Evolutionary conservation across 64 coral and sea anemone species (phyloP).

Genomic region (Montipora efflorescens): DNA sequence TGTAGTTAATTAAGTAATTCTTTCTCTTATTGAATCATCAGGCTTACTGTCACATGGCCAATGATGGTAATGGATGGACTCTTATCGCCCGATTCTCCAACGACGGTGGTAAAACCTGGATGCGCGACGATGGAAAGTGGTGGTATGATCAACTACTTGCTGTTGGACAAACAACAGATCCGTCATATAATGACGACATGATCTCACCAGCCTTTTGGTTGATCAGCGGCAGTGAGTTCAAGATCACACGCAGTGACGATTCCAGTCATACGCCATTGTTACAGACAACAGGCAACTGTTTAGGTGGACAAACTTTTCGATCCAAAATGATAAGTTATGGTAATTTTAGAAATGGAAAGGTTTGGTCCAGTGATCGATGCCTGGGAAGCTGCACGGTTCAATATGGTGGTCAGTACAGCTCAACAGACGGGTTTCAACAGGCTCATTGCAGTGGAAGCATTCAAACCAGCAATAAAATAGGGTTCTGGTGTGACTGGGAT

Average conservation of each 20-base stretch:
- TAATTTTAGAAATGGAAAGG: too few relatives aligned
- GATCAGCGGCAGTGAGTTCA: neutral
- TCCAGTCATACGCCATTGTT: too few relatives aligned
- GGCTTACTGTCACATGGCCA: conserved; percentile 6
- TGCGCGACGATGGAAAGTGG: conserved; percentile 11
- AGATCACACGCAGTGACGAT: neutral
- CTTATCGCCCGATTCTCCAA: conserved; percentile 36
- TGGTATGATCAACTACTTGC: conserved; percentile 3
- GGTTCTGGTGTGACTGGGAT: conserved; percentile 17
- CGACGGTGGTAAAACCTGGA: neutral
- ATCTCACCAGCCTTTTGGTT: conserved; percentile 6
- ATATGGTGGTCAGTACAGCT: neutral
- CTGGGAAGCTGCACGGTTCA: conserved; percentile 2
- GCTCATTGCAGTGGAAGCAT: neutral
- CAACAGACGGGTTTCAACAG: neutral
- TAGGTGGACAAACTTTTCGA: too few relatives aligned
- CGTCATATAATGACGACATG: neutral
- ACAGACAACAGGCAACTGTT: too few relatives aligned
- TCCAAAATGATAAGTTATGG: too few relatives aligned
- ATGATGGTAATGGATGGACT: neutral
- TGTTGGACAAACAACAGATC: neutral
- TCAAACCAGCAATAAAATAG: neutral
- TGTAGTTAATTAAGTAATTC: too few relatives aligned
- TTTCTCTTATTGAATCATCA: too few relatives aligned
- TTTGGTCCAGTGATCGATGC: conserved; percentile 14